Evolutionary conservation across 2,113 vertebrate genomes (phyloP), one percentile per base, ranked within the genome.

Genomic region (Excalfactoria chinensis): DNA sequence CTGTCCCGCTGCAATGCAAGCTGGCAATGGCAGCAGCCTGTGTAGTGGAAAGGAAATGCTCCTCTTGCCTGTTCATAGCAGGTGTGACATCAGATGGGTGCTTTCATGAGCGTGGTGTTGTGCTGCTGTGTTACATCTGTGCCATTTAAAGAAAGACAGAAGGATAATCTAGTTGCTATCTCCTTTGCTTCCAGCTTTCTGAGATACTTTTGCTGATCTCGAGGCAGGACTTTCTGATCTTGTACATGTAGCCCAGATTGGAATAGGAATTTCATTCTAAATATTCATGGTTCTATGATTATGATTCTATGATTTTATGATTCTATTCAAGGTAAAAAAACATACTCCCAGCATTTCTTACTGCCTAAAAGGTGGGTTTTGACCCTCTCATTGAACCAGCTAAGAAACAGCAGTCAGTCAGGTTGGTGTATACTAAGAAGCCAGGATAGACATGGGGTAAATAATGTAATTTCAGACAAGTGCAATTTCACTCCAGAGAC

Each of bases 1-100:
- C 0, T n/a, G n/a, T 44, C 35, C 37, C 0, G 1, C 40, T 20
- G n/a, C n/a, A 71, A 56, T 69, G 62, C 23, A n/a, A 26, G 43
- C 58, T 59, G 53, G 46, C 62, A 58, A 20, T 9, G 35, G 60
- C 32, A 28, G 26, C 59, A 58, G 28, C 14, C 37, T 68, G 53
- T 8, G 2, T 2, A 8, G 30, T 0, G 23, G 71, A 77, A 86
- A 92, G 44, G 44, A 82, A 88, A 81, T 60, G 55, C 20, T 43
- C 22, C 21, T 51, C 3, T 26, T 73, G 46, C 51, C 83, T 59
- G 62, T 17, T 51, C 37, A 0, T 16, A 7, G 59, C 85, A 86
- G 88, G 20, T 80, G 60, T 22, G 1, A n/a, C 64, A n/a, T 77
- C 88, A 80, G 40, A 5, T 51, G 26, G 30, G 3, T 68, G 48